These are phyloP conservation scores for Ooceraea biroi DNA, from an alignment of 1,140 invertebrate genomes.

Conservation along the genomic window DNA sequence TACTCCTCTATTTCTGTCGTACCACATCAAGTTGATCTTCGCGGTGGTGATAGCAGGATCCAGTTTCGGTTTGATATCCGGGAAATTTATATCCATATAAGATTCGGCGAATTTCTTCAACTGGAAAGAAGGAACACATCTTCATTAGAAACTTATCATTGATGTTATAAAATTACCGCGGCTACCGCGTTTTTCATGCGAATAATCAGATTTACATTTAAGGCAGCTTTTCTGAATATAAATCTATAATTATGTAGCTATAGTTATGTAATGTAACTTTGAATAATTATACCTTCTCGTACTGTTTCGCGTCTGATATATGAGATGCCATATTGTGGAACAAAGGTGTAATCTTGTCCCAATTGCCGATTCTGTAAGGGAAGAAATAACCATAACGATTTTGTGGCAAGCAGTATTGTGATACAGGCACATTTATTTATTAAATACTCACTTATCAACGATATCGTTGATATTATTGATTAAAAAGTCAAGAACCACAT, in stretches of 20 bases:
- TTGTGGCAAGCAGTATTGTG: background rate
- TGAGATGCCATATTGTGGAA: constrained; percentile 69
- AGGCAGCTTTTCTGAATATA: background rate
- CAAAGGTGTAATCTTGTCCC: constrained; percentile 68
- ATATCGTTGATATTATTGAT: constrained; percentile 84
- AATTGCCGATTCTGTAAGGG: constrained; percentile 73
- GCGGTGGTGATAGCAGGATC: background rate
- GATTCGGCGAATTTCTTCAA: constrained; percentile 21
- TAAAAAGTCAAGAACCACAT: constrained; percentile 86
- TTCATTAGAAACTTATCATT: background rate
- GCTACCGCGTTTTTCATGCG: background rate
- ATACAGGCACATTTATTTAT: background rate
- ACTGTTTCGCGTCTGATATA: constrained; percentile 70
- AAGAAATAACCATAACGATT: constrained; percentile 13
- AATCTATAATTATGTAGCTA: constrained; percentile 1
- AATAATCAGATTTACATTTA: background rate
- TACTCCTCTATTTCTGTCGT: background rate
- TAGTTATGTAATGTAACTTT: background rate
- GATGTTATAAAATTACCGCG: background rate
- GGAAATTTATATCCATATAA: background rate
- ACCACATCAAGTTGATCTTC: constrained; percentile 16
- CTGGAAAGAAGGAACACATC: constrained; percentile 31
- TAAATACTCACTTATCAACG: constrained; percentile 84
- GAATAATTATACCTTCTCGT: constrained; percentile 70
- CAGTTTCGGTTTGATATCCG: background rate